Conservation (phyloP, 2,113 vertebrate species). For the Copsychus sechellarum region DNA sequence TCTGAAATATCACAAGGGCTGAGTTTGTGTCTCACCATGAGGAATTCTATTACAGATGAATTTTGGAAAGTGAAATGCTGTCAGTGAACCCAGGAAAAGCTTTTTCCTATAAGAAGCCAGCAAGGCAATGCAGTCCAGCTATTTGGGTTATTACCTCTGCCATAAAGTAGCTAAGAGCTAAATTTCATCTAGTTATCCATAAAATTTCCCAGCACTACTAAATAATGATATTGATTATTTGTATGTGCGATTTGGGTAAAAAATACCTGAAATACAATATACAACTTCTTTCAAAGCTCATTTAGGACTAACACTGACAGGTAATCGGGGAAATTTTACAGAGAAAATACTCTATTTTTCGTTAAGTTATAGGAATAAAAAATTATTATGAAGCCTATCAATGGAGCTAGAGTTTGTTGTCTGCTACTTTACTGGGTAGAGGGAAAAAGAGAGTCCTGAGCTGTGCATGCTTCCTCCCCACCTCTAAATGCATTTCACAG, state of each 20-base stretch:
- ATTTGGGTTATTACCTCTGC: neutral
- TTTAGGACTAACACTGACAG: neutral
- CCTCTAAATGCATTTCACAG: neutral
- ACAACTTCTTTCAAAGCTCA: neutral
- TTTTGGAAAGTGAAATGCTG: neutral
- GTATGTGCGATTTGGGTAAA: neutral
- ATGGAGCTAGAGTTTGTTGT: neutral
- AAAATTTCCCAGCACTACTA: neutral
- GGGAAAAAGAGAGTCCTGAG: neutral
- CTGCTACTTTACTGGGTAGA: neutral
- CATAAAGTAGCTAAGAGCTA: neutral
- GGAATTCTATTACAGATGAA: neutral
- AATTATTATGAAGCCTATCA: neutral
- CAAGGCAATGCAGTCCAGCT: neutral
- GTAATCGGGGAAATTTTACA: neutral
- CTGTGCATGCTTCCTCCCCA: neutral
- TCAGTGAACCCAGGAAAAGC: neutral
- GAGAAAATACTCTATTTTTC: neutral
- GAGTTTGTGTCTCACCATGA: neutral
- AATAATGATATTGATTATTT: neutral
- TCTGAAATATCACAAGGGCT: neutral
- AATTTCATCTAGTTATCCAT: neutral
- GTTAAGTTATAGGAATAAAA: neutral
- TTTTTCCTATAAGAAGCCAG: neutral
- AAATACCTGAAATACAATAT: neutral